These are phyloP conservation scores for Serripes groenlandicus DNA, from an alignment of 2,888 invertebrate species.

Conservation along the genomic window DNA sequence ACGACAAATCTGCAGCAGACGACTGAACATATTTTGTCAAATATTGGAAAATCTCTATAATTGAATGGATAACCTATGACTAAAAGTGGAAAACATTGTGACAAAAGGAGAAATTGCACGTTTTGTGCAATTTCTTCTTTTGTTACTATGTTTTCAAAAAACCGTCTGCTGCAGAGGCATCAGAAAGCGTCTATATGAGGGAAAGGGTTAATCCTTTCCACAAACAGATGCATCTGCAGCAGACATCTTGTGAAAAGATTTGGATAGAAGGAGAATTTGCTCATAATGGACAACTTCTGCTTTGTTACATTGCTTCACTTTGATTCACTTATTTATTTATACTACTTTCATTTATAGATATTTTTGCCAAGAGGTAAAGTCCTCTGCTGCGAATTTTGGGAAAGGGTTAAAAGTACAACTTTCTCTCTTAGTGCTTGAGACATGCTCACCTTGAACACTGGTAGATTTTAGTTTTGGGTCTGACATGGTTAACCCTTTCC, in stretches of 20 bases:
- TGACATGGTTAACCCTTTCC: no score
- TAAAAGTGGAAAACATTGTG: neutral
- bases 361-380: no score
- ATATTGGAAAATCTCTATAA: neutral
- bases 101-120: neutral
- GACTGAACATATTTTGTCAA: neutral
- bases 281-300: neutral
- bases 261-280: neutral
- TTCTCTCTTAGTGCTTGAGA: no score
- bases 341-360: no score
- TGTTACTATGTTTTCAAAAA: neutral
- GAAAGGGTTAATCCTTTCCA: neutral
- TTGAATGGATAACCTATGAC: no score
- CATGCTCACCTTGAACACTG: no score
- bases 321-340: no score
- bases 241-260: neutral
- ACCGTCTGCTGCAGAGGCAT: neutral
- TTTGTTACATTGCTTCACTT: neutral
- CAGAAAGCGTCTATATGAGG: neutral
- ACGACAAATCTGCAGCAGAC: neutral
- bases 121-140: neutral
- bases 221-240: neutral
- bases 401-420: no score
- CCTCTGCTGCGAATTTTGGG: no score
- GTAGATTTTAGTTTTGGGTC: no score